Conservation (phyloP, 1,140 invertebrate genomes). For the Holotrichia oblita region DNA sequence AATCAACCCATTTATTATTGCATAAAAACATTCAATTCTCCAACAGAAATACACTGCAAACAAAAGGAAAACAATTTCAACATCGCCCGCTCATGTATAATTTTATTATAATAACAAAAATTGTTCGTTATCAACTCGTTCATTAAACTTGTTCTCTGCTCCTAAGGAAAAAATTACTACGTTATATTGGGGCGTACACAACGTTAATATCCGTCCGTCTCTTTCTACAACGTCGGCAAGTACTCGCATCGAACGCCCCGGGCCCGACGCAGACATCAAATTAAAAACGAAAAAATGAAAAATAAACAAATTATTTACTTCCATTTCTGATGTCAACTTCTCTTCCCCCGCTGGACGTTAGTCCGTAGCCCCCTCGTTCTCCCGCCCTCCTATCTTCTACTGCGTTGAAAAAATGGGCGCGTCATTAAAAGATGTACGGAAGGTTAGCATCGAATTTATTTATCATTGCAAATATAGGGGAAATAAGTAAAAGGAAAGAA, state of each 20-base stretch:
- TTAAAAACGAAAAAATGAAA: conserved; percentile 37
- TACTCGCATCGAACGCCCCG: conserved; percentile 18
- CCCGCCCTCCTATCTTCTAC: neutral
- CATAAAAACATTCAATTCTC: neutral
- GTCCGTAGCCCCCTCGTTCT: too few species aligned
- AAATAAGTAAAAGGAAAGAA: neutral
- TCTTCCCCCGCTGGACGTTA: neutral
- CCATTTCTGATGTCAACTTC: conserved; percentile 35
- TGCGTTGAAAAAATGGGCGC: neutral
- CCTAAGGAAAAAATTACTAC: conserved; percentile 17
- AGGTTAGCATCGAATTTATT: conserved; percentile 29
- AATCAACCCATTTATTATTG: neutral
- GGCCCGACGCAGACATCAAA: conserved; percentile 32
- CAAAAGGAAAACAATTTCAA: conserved; percentile 13
- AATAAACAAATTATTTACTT: conserved; percentile 37
- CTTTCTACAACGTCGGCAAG: conserved; percentile 18
- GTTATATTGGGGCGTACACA: conserved; percentile 24
- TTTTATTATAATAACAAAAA: conserved; percentile 37
- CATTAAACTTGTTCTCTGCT: conserved; percentile 20
- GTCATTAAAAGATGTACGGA: conserved; percentile 30
- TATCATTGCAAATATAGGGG: neutral
- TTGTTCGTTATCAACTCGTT: conserved; percentile 32
- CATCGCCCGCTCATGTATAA: conserved; percentile 10
- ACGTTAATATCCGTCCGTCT: conserved; percentile 6
- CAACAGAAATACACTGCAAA: neutral